Conservation (phyloP, 1,140 invertebrate genomes). For the Cyclargus thomasi region DNA sequence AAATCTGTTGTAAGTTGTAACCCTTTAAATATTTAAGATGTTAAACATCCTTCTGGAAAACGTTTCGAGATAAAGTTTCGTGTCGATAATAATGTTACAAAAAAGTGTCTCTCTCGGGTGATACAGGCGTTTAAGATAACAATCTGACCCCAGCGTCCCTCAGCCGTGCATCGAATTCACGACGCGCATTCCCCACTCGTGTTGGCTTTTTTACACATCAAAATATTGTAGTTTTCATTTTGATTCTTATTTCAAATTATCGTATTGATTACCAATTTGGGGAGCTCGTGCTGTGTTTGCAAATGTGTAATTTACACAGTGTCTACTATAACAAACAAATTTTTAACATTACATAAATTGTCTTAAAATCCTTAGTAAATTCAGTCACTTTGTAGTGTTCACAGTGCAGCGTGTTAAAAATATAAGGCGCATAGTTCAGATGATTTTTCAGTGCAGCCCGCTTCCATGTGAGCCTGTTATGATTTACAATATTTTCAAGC, state of each 20-base stretch:
- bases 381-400: too few species aligned
- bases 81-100: slow-evolving; percentile 63
- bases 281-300: neutral
- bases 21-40: slow-evolving; percentile 28
- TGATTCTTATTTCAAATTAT: neutral
- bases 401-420: too few species aligned
- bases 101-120: slow-evolving; percentile 70
- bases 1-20: slow-evolving; percentile 10
- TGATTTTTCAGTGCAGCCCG: too few species aligned
- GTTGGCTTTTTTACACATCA: slow-evolving; percentile 28
- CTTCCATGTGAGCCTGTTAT: too few species aligned
- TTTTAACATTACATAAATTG: too few species aligned
- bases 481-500: too few species aligned
- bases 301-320: neutral
- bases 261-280: neutral
- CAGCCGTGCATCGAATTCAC: slow-evolving; percentile 65
- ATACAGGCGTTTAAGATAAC: slow-evolving; percentile 74
- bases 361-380: too few species aligned
- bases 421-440: too few species aligned
- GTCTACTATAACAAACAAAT: too few species aligned
- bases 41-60: slow-evolving; percentile 30
- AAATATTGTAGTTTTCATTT: slow-evolving; percentile 7
- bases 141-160: slow-evolving; percentile 65
- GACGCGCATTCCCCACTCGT: slow-evolving; percentile 55
- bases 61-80: slow-evolving; percentile 48